Evolutionary conservation across 2,113 vertebrate genomes (phyloP).

Genomic region (Galeopterus variegatus): DNA sequence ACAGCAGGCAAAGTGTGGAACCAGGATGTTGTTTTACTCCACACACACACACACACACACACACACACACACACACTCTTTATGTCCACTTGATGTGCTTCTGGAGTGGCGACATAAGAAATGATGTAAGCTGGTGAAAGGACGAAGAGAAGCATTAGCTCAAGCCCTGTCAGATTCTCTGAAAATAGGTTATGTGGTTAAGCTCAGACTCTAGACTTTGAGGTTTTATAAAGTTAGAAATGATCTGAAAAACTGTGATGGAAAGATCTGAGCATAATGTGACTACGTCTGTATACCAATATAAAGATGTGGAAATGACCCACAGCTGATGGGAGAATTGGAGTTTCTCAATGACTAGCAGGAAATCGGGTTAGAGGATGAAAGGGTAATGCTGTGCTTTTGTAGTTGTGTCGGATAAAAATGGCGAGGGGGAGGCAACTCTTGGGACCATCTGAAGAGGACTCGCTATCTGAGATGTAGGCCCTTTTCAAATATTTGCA

Average conservation of each 20-base stretch:
- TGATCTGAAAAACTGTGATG: background rate
- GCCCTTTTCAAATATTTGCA: background rate
- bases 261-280: background rate
- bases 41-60: accelerated
- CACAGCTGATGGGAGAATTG: background rate
- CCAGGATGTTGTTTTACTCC: background rate
- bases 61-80: background rate
- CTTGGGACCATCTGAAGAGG: background rate
- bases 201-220: background rate
- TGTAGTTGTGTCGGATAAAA: background rate
- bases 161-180: background rate
- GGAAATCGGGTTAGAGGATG: background rate
- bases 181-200: background rate
- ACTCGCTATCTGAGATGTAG: background rate
- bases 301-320: too few relatives aligned
- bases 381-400: background rate
- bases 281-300: background rate
- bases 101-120: background rate
- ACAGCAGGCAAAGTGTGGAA: background rate
- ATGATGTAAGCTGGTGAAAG: background rate
- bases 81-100: background rate
- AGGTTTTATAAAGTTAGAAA: background rate
- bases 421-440: background rate
- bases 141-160: background rate
- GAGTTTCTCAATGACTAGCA: background rate